These are phyloP conservation scores for Antheraea pernyi DNA, from an alignment of 1,140 invertebrate genomes.

Conservation along the genomic window DNA sequence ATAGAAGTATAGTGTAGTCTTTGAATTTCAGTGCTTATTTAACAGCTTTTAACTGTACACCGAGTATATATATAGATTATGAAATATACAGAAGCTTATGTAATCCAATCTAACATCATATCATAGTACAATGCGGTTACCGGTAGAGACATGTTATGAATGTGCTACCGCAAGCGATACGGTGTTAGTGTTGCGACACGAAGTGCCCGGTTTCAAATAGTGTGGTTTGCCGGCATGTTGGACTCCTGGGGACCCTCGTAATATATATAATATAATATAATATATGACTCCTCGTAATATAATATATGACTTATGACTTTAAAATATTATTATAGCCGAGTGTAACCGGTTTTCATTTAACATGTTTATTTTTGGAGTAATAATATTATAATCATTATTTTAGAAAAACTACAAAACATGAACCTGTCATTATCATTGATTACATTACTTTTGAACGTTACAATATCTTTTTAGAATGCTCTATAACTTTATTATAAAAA, in stretches of 20 bases:
- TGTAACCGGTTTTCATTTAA: too few species aligned
- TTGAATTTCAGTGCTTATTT: neutral
- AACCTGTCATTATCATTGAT: too few species aligned
- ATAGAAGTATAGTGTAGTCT: too few species aligned
- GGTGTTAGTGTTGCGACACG: slow-evolving; percentile 21
- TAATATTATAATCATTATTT: too few species aligned
- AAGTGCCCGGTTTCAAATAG: slow-evolving; percentile 22
- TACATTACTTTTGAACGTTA: too few species aligned
- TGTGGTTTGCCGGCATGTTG: slow-evolving; percentile 14
- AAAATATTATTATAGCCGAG: too few species aligned
- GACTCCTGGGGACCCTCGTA: slow-evolving; percentile 16
- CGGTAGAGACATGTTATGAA: slow-evolving; percentile 6
- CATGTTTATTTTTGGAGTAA: too few species aligned
- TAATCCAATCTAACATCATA: neutral
- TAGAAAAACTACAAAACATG: too few species aligned
- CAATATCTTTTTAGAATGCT: too few species aligned
- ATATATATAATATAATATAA: neutral
- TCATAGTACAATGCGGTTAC: slow-evolving; percentile 24
- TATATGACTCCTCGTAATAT: neutral
- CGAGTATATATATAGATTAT: neutral
- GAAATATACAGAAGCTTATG: neutral
- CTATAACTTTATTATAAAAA: too few species aligned
- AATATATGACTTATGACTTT: too few species aligned
- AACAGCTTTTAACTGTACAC: neutral
- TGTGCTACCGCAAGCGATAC: slow-evolving; percentile 24